Evolutionary conservation across 2,113 vertebrate genomes (phyloP).

Genomic region (Ctenodactylus gundi): DNA sequence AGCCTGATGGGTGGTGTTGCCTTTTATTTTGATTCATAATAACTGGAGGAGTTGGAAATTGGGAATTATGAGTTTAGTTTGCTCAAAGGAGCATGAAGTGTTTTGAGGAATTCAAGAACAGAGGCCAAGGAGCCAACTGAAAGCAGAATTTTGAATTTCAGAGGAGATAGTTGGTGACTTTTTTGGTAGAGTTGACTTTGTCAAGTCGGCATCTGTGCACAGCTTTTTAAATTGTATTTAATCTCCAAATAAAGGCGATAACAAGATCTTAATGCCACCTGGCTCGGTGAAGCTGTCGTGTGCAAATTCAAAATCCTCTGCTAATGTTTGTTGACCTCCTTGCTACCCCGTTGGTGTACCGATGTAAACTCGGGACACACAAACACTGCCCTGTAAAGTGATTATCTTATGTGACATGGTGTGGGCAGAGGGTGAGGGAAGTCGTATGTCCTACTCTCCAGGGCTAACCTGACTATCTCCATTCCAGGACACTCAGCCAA

Average conservation of each 20-base stretch:
- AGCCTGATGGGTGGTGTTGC: background rate
- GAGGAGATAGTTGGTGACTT: background rate
- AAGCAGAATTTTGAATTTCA: background rate
- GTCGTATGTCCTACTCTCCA: background rate
- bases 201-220: background rate
- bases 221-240: background rate
- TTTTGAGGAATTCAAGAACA: background rate
- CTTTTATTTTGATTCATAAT: background rate
- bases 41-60: background rate
- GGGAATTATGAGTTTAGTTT: fast-evolving
- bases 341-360: background rate
- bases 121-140: background rate
- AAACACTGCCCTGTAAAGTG: background rate
- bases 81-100: background rate
- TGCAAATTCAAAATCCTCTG: too few species aligned
- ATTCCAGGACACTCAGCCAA: background rate
- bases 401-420: background rate
- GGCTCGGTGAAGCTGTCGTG: too few species aligned
- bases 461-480: background rate
- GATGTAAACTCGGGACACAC: background rate
- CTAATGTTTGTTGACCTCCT: background rate
- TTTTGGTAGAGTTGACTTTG: background rate
- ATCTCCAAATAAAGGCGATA: background rate
- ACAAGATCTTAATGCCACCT: background rate
- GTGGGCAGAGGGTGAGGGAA: background rate